A percentile compares a stretch with the other conserved stretches of the same genome.
Conservation (phyloP, 2,113 vertebrate genomes). For the Labeo rohita region DNA sequence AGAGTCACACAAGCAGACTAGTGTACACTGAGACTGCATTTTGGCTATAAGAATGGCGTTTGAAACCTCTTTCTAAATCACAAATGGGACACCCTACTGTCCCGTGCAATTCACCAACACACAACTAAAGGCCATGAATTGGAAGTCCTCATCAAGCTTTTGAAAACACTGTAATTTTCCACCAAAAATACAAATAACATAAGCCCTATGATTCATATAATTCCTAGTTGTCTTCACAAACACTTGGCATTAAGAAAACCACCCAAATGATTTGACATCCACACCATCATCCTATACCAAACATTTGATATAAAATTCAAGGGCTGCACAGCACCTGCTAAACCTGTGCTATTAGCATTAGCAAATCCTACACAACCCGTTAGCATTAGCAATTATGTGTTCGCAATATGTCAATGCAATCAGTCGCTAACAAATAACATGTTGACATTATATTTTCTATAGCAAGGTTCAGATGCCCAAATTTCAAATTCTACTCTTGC, state of each 20-base stretch:
- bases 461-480: too few species aligned
- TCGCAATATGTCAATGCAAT: too few species aligned
- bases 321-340: not conserved
- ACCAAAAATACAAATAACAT: not conserved
- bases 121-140: not conserved
- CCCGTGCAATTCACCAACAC: not conserved
- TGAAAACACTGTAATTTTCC: not conserved
- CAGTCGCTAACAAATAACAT: too few species aligned
- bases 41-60: not conserved
- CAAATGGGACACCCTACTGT: not conserved
- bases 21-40: not conserved
- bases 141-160: not conserved
- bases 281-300: conserved; percentile 14
- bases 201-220: not conserved
- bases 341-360: not conserved
- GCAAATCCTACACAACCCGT: too few species aligned
- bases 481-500: too few species aligned
- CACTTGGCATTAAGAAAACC: not conserved
- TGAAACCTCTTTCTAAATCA: not conserved
- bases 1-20: not conserved
- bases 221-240: not conserved
- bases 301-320: not conserved
- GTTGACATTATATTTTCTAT: too few species aligned
- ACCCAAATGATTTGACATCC: not conserved
- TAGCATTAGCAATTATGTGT: too few species aligned